Evolutionary conservation across 1,140 invertebrate genomes (phyloP).

Genomic region (Brachionus rotundiformis): DNA sequence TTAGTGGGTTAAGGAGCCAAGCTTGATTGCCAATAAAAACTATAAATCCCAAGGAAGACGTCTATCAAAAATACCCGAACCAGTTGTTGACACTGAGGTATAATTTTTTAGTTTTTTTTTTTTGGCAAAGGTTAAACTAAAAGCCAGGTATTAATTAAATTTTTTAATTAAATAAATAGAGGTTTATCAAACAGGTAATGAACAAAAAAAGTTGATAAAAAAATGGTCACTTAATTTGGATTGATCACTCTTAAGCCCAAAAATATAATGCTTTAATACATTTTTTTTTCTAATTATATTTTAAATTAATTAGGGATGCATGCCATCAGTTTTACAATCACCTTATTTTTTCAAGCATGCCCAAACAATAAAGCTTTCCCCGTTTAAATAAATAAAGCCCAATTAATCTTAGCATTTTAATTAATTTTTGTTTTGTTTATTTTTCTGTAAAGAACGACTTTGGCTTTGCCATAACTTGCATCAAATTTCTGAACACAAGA

Average conservation of each 20-base stretch:
- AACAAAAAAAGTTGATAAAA: background rate
- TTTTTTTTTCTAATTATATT: constrained; percentile 29
- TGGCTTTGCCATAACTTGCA: constrained; percentile 58
- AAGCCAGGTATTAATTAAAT: background rate
- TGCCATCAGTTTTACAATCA: background rate
- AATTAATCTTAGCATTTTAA: background rate
- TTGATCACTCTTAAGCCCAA: background rate
- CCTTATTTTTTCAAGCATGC: constrained; percentile 8
- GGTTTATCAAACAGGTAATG: constrained; percentile 47
- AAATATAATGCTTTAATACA: background rate
- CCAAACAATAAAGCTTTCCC: constrained; percentile 15
- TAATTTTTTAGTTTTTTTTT: background rate
- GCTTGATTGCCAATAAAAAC: background rate
- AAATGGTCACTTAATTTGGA: background rate
- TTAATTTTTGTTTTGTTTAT: background rate
- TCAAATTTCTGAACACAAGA: constrained; percentile 59
- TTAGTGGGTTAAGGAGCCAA: background rate
- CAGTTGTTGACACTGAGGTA: constrained; percentile 27
- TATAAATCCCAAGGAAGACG: background rate
- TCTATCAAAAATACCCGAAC: background rate
- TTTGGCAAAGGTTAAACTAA: background rate
- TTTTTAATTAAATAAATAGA: constrained; percentile 12
- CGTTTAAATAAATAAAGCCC: background rate
- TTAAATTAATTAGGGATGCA: too few relatives aligned
- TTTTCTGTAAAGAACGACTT: constrained; percentile 56